Evolutionary conservation across 2,797 vertebrate genomes (phyloP).

Genomic region (Spinibarbus caldwelli): DNA sequence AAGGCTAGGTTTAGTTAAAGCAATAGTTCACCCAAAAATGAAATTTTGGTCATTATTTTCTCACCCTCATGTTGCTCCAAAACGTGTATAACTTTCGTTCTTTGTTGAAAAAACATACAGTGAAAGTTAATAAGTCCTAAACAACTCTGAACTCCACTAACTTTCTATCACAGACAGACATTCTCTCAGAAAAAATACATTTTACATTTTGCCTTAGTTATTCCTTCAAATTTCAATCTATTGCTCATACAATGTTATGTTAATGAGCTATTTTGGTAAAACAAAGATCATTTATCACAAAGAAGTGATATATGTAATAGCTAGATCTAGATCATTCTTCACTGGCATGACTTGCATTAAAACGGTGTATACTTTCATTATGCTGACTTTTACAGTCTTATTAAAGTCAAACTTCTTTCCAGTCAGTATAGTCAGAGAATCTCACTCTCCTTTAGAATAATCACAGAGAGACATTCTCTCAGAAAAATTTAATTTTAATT

Average conservation of each 20-base stretch:
- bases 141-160: too few species aligned
- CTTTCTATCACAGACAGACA: too few species aligned
- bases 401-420: conserved; percentile 26
- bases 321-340: too few species aligned
- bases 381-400: conserved; percentile 27
- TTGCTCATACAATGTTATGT: not conserved
- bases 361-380: not conserved
- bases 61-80: not conserved
- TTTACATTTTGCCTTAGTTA: not conserved
- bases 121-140: not conserved
- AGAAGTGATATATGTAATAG: too few species aligned
- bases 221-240: not conserved
- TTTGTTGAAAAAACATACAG: not conserved
- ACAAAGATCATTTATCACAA: too few species aligned
- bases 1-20: conserved; percentile 44
- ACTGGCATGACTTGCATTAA: not conserved
- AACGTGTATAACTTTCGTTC: not conserved
- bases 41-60: not conserved
- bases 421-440: conserved; percentile 18
- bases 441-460: conserved; percentile 55
- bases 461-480: too few species aligned
- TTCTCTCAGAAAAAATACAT: too few species aligned
- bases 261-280: too few species aligned
- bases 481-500: too few species aligned
- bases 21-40: not conserved